Evolutionary conservation across 2,888 invertebrate genomes (phyloP).

Genomic region (Pristionchus mayeri): DNA sequence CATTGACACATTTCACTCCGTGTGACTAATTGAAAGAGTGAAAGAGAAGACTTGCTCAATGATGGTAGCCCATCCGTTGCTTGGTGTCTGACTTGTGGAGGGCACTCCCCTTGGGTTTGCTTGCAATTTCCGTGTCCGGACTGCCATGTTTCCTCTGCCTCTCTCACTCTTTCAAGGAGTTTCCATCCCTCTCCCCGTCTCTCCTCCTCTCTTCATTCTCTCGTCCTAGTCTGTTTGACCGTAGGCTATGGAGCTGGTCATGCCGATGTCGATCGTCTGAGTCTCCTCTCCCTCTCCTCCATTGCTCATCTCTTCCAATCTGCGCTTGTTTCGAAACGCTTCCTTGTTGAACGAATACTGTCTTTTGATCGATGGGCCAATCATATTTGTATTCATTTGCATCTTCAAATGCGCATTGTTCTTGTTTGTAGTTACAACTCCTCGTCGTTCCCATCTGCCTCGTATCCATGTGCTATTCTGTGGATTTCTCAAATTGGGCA

Average conservation of each 20-base stretch:
- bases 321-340: neutral
- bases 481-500: no score
- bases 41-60: neutral
- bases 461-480: no score
- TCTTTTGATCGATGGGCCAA: no score
- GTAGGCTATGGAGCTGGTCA: conserved; percentile 39
- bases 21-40: neutral
- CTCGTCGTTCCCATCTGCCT: no score
- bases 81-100: conserved; percentile 12
- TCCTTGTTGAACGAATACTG: neutral
- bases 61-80: neutral
- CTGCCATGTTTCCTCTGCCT: neutral
- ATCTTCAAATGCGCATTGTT: no score
- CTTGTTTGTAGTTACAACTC: no score
- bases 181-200: neutral
- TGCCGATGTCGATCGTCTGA: neutral
- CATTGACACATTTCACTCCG: neutral
- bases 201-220: neutral
- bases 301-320: conserved; percentile 3
- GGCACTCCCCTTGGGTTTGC: conserved; percentile 7
- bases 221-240: conserved; percentile 20
- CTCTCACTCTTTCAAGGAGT: neutral
- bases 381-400: no score
- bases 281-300: neutral
- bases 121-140: conserved; percentile 38